phyloP scores from a whole-genome alignment of 1,140 invertebrate genomes.

The Sipha flava region DNA sequence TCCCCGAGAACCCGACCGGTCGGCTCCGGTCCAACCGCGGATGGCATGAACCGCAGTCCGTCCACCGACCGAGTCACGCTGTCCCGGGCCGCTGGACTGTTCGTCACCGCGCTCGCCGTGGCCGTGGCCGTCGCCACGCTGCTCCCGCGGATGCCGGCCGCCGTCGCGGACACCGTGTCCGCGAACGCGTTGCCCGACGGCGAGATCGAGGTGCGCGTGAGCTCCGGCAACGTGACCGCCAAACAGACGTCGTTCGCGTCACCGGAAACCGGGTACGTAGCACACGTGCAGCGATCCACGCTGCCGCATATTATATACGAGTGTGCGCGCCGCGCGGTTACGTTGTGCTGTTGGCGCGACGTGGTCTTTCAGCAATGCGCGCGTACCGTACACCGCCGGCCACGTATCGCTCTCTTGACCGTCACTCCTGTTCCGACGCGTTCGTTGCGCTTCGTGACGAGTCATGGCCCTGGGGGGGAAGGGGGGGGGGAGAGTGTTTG shows the following conservation, averaged over 20 bases:
- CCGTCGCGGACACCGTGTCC: constrained; percentile 41
- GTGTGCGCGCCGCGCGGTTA: no score
- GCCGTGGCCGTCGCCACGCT: neutral
- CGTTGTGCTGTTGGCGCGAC: no score
- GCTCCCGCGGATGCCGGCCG: neutral
- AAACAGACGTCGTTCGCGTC: constrained; percentile 54
- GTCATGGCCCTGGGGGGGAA: no score
- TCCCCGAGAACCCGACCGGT: neutral
- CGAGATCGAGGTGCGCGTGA: constrained; percentile 53
- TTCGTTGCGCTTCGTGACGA: no score
- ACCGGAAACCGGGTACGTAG: constrained; percentile 44
- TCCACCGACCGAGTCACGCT: constrained; percentile 36
- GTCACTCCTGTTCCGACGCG: no score
- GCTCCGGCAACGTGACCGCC: constrained; percentile 52
- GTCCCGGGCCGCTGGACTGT: constrained; percentile 18
- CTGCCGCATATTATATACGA: no score
- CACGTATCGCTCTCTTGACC: no score
- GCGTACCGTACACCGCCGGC: no score
- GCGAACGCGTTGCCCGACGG: constrained; percentile 53
- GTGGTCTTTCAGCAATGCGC: no score
- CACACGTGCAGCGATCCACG: no score
- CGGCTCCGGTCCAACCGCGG: neutral
- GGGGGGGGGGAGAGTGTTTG: no score
- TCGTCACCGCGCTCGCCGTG: constrained; percentile 13
- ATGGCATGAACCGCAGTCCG: constrained; percentile 35